Base-by-base conservation (phyloP, 2,888 invertebrate genomes). In the Lycophotia porphyrea region DNA sequence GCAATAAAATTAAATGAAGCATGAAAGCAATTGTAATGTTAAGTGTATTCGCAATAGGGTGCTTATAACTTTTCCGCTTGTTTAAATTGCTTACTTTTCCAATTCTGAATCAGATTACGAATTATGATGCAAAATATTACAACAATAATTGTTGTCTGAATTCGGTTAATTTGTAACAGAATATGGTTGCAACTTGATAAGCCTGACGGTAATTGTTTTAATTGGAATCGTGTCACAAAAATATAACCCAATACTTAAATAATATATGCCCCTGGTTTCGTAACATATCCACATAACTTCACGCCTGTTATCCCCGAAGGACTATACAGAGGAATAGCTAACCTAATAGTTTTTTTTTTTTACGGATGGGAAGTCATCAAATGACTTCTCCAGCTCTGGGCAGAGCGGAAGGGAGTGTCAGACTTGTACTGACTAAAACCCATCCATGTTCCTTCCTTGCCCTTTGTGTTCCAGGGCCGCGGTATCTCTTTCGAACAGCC, bases 101-200 rank as follows among this genome's bases (percentile, higher is more conserved):
- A 60, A 60, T 60, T 60, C 60, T 21, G 34, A 34, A 60, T 60
- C 60, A 34, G 24, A 77, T 64, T 39, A 21, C n/a, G 24, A 44
- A 65, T 34, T 47, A 15, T 27, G 42, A 61, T 24, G 44, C 44
- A 71, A 63, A 61, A 44, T 34, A 64, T n/a, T 39, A 27, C 15
- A 39, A 44, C 47, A 27, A n/a, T 52, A 5, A 7, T 55, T 55
- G 27, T 49, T n/a, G 24, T 1, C 15, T 31, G 36, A 44, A 66
- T 78, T 78, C 21, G 18, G 15, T 36, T 11, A 52, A 63, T 52
- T 21, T 4, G 52, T 44, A 55, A 68, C 21, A 8, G 15, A 71
- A 65, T 77, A 78, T 36, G n/a, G 11, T 49, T 36, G 78, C 34
- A 60, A 78, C 78, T 76, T 61, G 79, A 78, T 71, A 77, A 78